These are phyloP conservation scores for Seriola aureovittata DNA, from an alignment of 2,113 vertebrate genomes.

Conservation along the genomic window DNA sequence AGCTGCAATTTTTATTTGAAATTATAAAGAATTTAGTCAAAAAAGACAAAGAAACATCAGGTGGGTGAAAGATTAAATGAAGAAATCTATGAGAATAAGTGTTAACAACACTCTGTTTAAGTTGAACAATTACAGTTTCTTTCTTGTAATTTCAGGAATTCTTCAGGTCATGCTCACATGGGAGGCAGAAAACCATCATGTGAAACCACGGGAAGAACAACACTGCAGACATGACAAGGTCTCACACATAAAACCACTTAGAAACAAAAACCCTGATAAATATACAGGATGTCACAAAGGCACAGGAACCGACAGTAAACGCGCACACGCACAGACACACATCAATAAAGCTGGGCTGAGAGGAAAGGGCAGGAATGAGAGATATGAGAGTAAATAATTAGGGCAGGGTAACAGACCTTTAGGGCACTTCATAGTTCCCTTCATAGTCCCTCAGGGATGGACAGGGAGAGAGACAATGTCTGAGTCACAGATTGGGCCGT, in stretches of 20 bases:
- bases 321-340: conserved; percentile 29
- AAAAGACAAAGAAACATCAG: background rate
- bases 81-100: conserved; percentile 1
- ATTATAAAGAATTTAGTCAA: background rate
- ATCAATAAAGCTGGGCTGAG: conserved; percentile 53
- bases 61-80: background rate
- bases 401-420: conserved; percentile 69
- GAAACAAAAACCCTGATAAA: conserved; percentile 46
- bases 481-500: conserved; percentile 62
- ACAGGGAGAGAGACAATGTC: conserved; percentile 65
- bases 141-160: conserved; percentile 35
- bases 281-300: conserved; percentile 66
- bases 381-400: conserved; percentile 69
- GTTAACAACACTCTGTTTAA: conserved; percentile 9
- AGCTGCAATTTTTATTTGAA: background rate
- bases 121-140: conserved; percentile 26
- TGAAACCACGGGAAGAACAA: conserved; percentile 68
- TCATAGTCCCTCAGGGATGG: conserved; percentile 72
- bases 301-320: conserved; percentile 42
- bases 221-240: conserved; percentile 53
- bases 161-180: background rate
- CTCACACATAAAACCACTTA: conserved; percentile 50
- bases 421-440: conserved; percentile 60
- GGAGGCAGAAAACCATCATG: conserved; percentile 32
- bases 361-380: conserved; percentile 59